Percentiles rank a stretch among this genome's conserved stretches.
Conservation (phyloP, 2,113 vertebrate species). For the Poecile atricapillus region DNA sequence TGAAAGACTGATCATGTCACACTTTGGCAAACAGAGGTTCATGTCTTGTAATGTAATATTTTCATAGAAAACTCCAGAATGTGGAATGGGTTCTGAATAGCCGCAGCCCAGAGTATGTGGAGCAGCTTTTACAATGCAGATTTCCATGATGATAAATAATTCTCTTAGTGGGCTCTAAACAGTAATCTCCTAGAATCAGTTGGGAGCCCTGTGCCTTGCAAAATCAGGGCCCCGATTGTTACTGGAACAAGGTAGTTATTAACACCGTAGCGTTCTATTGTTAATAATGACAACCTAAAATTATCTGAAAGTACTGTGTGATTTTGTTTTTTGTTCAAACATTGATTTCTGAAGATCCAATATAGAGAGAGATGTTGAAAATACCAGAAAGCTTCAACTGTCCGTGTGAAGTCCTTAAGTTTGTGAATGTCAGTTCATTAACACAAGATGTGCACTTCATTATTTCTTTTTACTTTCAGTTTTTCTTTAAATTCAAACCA, state of each 20-base stretch:
- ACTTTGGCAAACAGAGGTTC: not conserved
- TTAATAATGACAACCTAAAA: constrained; percentile 43
- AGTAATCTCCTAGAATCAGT: not conserved
- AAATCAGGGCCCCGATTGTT: not conserved
- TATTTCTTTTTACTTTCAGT: constrained; percentile 56
- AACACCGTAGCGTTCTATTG: not conserved
- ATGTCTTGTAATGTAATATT: not conserved
- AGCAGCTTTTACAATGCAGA: not conserved
- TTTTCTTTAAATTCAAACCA: constrained; percentile 44
- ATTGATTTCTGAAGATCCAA: constrained; percentile 63
- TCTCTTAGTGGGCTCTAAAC: constrained; percentile 3
- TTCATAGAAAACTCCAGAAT: not conserved
- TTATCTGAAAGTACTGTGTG: constrained; percentile 39
- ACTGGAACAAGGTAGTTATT: not conserved
- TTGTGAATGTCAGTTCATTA: constrained; percentile 50
- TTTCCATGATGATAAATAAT: not conserved
- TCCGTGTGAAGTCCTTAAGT: constrained; percentile 38
- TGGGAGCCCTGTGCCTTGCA: not conserved
- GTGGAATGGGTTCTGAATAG: not conserved
- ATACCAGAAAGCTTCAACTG: constrained; percentile 36
- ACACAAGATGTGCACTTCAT: constrained; percentile 24
- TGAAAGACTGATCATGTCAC: constrained; percentile 23
- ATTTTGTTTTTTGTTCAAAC: constrained; percentile 64
- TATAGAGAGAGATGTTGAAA: constrained; percentile 65
- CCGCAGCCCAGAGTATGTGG: not conserved